Evolutionary conservation across 2,113 vertebrate genomes (phyloP).

Genomic region (Myiozetetes cayanensis): DNA sequence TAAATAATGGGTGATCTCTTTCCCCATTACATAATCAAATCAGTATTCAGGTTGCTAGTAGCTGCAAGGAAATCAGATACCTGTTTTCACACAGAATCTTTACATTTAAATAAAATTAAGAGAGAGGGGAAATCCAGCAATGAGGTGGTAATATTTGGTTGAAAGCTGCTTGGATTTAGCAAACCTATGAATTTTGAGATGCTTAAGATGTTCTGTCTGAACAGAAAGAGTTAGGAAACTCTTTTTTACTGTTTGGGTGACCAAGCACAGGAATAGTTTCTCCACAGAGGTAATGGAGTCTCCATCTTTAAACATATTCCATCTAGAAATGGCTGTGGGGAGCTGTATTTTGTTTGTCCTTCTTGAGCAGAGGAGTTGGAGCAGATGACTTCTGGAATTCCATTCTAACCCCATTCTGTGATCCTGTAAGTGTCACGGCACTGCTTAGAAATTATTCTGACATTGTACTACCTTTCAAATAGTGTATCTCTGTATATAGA

Average conservation of each 20-base stretch:
- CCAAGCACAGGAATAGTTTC: neutral
- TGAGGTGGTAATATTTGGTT: neutral
- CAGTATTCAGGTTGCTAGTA: neutral
- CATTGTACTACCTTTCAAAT: neutral
- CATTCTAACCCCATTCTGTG: neutral
- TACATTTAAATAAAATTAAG: neutral
- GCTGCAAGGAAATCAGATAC: neutral
- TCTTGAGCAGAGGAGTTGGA: neutral
- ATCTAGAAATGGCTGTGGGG: rapidly evolving
- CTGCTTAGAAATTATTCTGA: neutral
- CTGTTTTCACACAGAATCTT: neutral
- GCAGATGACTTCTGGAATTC: neutral
- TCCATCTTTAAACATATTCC: neutral
- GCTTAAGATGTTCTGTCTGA: neutral
- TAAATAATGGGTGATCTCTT: neutral
- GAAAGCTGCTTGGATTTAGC: neutral
- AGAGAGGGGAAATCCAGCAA: neutral
- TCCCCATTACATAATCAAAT: neutral
- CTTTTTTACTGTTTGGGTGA: neutral
- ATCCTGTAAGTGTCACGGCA: neutral
- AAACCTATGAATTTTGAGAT: neutral
- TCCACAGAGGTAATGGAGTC: neutral
- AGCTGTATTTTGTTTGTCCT: neutral
- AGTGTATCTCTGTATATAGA: neutral
- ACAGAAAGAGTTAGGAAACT: neutral